Base-by-base conservation (phyloP, 2,113 vertebrate species). In the Leptosomus discolor region DNA sequence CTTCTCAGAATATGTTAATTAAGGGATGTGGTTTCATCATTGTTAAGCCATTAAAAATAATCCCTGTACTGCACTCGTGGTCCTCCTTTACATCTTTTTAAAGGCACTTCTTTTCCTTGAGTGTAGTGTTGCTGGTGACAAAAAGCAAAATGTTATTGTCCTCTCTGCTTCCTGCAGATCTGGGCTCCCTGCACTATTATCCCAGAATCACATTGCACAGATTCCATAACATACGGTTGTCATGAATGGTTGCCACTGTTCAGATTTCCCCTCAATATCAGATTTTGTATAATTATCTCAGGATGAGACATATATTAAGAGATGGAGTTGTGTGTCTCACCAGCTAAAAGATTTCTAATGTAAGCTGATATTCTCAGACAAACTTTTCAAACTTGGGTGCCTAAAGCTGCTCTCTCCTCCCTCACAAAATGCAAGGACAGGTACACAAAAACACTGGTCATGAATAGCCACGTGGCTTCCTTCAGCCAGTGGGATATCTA, bases 381-480 rank as follows among this genome's bases (percentile, higher is more conserved):
- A 6, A 18, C 48, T 43, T 86, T 54, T n/a, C 32, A 41, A 41
- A 68, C 39, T 39, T 70, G 9, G 12, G 8, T 51, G 22, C 22
- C 4, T 64, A 36, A 74, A 91, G 37, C 67, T 84, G 41, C 41
- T 50, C 12, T 15, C 8, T 84, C 16, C 11, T 63, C 50, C 26
- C 30, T 68, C 69, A 39, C 39, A 41, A 64, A 69, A 11, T 39
- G n/a, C 41, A 63, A 58, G 26, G 34, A 12, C 26, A 61, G n/a
- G 37, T 69, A 15, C 11, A 8, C 17, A n/a, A 70, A 80, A 46
- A 0, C 4, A 10, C 54, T 19, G 29, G 9, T 50, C 0, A 0
- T 13, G 20, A 64, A 6, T 46, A 43, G 20, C 53, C 64, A 20
- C 0, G 0, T 43, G 67, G 5, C 57, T 86, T 83, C 13, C 53